Conservation (phyloP, 2,888 invertebrate genomes). For the Meghimatium bilineatum region DNA sequence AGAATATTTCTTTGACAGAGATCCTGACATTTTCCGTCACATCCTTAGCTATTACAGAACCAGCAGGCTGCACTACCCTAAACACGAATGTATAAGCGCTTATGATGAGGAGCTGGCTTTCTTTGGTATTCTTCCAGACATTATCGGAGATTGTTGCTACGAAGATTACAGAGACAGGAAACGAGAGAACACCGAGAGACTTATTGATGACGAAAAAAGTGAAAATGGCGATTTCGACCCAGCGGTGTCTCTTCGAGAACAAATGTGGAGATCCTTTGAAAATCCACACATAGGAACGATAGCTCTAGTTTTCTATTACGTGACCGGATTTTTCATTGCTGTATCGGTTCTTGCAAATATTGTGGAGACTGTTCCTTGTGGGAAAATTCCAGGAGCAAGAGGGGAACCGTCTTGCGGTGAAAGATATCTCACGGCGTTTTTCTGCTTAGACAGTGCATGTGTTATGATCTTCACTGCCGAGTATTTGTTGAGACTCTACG, state of each 20-base stretch:
- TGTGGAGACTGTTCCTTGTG: conserved; percentile 97
- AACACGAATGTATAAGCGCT: conserved; percentile 98
- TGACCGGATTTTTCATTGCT: conserved; percentile 99
- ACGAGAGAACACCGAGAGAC: conserved; percentile 97
- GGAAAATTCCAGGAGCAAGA: conserved; percentile 82
- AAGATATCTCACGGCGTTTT: conserved; percentile 93
- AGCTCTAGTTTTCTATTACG: conserved; percentile 99
- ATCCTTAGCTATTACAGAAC: conserved; percentile 99
- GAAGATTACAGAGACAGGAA: conserved; percentile 99
- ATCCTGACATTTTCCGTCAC: conserved; percentile 98
- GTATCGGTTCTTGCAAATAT: conserved; percentile 99
- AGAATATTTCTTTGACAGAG: conserved; percentile 99
- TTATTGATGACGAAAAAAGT: conserved; percentile 89
- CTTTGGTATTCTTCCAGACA: conserved; percentile 97
- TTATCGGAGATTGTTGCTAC: conserved; percentile 99
- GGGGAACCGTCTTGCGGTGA: conserved; percentile 89
- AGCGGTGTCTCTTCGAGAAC: conserved; percentile 80
- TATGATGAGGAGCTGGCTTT: conserved; percentile 99
- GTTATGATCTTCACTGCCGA: conserved; percentile 99
- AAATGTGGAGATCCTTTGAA: conserved; percentile 99
- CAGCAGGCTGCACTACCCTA: conserved; percentile 98
- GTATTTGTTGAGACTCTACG: conserved; percentile 93
- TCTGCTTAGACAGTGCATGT: conserved; percentile 99
- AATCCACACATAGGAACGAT: conserved; percentile 98
- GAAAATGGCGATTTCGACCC: conserved; percentile 83